These are phyloP conservation scores for Propithecus coquereli DNA, from an alignment of 2,113 vertebrate genomes.

Conservation along the genomic window DNA sequence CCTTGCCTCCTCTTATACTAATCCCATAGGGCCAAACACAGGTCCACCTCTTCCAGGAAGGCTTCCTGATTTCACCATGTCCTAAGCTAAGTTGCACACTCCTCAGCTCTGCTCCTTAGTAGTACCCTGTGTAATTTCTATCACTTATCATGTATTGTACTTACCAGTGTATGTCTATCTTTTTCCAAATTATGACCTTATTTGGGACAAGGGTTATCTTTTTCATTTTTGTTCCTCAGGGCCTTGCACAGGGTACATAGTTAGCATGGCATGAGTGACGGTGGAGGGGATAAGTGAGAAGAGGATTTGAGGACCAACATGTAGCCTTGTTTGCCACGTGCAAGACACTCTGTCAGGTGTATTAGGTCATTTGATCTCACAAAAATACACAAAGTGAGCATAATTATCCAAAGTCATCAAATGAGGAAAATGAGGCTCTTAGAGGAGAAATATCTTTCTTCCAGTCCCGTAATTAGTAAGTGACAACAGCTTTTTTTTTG, in stretches of 20 bases:
- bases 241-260: not conserved
- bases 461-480: not conserved
- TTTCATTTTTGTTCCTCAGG: not conserved
- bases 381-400: slow-evolving; percentile 47
- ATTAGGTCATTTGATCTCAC: slow-evolving; percentile 4
- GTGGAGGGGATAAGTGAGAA: not conserved
- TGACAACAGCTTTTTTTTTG: not conserved
- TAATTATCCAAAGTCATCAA: slow-evolving; percentile 45
- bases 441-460: slow-evolving; percentile 18
- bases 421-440: not conserved
- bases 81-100: not conserved
- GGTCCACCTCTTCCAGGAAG: not conserved
- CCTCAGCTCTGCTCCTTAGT: not conserved
- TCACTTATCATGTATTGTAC: not conserved
- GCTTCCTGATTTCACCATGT: not conserved
- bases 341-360: slow-evolving; percentile 4
- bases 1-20: not conserved
- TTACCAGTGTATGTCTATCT: not conserved
- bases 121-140: not conserved
- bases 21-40: not conserved
- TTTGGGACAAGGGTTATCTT: not conserved
- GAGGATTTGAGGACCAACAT: not conserved
- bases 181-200: not conserved
- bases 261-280: not conserved
- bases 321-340: not conserved